phyloP scores from a whole-genome alignment of 2,113 vertebrate species.

The Petrocephalus zakoni region DNA sequence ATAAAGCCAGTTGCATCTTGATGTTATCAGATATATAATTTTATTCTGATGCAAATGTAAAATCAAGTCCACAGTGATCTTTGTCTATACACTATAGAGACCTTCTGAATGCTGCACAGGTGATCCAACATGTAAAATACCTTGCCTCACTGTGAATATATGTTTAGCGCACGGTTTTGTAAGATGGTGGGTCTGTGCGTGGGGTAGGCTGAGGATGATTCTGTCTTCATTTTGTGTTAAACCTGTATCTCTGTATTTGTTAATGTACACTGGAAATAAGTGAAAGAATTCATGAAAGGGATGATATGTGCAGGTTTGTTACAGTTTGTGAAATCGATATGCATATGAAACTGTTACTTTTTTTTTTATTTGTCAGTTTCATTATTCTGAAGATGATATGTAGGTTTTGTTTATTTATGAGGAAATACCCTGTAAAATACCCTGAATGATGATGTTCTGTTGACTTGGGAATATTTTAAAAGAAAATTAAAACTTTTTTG shows the following conservation, averaged over 20 bases:
- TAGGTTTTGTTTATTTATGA: conserved; percentile 6
- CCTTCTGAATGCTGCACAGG: neutral
- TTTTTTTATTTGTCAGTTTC: neutral
- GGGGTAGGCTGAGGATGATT: neutral
- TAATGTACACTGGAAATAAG: neutral
- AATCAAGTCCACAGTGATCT: neutral
- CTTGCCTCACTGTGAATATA: conserved; percentile 6
- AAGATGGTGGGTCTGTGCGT: neutral
- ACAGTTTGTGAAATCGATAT: neutral
- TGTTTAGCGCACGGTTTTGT: neutral
- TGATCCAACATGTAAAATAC: neutral
- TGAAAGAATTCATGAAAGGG: neutral
- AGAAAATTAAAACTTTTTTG: conserved; percentile 2
- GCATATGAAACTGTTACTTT: neutral
- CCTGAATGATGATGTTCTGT: neutral
- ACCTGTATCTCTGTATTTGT: neutral
- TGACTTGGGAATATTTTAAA: neutral
- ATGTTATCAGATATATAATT: neutral
- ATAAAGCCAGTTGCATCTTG: neutral
- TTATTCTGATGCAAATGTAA: neutral
- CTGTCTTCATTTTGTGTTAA: neutral
- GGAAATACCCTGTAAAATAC: conserved; percentile 1
- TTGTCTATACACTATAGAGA: neutral
- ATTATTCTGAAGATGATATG: neutral
- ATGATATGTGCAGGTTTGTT: neutral